phyloP scores from a whole-genome alignment of 2,888 invertebrate species.

The Apodemia mormo region DNA sequence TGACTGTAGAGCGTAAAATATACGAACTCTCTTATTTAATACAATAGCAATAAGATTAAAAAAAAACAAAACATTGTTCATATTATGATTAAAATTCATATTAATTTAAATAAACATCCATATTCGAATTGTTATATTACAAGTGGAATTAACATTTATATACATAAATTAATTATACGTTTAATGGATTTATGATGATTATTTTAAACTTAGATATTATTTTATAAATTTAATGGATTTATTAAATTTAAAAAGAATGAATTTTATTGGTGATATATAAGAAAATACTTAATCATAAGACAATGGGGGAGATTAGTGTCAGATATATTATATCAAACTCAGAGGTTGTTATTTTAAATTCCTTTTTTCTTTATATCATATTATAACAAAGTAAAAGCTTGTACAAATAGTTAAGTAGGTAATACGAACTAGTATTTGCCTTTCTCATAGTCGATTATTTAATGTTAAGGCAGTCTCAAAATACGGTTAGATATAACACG shows the following conservation, averaged over 20 bases:
- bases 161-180: too few relatives aligned
- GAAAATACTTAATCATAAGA: background rate
- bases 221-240: too few relatives aligned
- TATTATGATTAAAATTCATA: background rate
- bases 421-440: conserved; percentile 55
- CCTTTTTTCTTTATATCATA: background rate
- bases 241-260: too few relatives aligned
- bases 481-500: conserved; percentile 15
- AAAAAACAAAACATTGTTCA: background rate
- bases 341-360: conserved; percentile 6
- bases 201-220: too few relatives aligned
- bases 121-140: too few relatives aligned
- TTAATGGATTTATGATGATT: too few relatives aligned
- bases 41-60: background rate
- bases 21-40: background rate
- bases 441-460: conserved; percentile 23
- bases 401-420: conserved; percentile 57
- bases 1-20: background rate
- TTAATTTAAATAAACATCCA: too few relatives aligned
- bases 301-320: conserved; percentile 8
- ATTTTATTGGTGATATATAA: background rate
- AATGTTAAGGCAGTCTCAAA: conserved; percentile 25
- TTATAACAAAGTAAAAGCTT: conserved; percentile 40
- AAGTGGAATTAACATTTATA: too few relatives aligned
- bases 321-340: conserved; percentile 12